Conservation (phyloP, 2,797 vertebrate species). For the Peromyscus aztecus region DNA sequence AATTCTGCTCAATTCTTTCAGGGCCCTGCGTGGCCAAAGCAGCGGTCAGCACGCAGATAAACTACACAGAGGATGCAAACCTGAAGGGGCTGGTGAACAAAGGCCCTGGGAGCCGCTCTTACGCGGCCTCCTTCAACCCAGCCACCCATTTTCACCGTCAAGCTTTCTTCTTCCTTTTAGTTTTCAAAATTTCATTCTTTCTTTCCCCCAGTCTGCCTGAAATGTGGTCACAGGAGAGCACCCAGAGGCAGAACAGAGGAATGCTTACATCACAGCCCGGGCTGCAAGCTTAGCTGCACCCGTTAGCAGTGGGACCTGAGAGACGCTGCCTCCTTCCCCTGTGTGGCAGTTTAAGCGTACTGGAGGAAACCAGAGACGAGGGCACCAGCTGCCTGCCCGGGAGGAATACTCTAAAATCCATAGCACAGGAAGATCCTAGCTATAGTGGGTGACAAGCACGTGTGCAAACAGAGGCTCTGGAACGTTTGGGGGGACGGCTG, state of each 20-base stretch:
- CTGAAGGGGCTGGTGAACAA: rapidly evolving
- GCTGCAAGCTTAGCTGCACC: neutral
- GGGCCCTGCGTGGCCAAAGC: neutral
- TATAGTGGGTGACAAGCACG: too few species aligned
- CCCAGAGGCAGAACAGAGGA: neutral
- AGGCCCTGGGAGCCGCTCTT: neutral
- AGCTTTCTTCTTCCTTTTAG: neutral
- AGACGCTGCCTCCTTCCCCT: neutral
- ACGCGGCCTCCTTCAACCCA: neutral
- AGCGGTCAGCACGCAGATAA: neutral
- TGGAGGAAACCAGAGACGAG: neutral
- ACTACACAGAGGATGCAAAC: rapidly evolving
- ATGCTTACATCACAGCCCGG: neutral
- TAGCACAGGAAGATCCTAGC: too few species aligned
- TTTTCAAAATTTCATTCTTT: neutral
- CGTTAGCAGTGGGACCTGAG: neutral
- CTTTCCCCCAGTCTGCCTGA: neutral
- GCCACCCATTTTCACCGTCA: neutral
- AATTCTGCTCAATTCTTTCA: neutral
- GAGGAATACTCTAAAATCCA: neutral
- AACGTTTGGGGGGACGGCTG: neutral
- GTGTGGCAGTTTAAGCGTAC: neutral
- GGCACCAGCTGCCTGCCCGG: neutral
- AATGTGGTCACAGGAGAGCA: neutral
- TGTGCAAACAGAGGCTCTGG: neutral